Evolutionary conservation across 2,797 vertebrate species (phyloP), one percentile per base, ranked within the genome.

Genomic region (Taenioides sp.): DNA sequence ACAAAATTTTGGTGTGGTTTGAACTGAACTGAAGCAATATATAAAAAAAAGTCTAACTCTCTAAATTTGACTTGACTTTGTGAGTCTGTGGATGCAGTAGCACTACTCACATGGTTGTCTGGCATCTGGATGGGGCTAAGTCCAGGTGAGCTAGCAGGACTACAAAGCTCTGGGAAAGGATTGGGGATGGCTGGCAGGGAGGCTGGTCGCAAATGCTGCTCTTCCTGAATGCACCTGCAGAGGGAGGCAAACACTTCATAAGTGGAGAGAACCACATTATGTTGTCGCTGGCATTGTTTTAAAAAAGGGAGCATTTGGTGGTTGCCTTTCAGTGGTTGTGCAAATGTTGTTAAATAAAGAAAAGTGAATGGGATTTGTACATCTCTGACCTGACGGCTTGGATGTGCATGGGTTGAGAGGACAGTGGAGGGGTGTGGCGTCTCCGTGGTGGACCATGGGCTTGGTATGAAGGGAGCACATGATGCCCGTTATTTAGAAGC

Each of bases 141-240:
- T 27, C 94, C 87, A 1, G 97, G 95, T 67, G 97, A 96, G 78
- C 94, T 95, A 20, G 94, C 89, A 0, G 95, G 94, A 65, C 95
- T 96, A 80, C 96, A 96, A 49, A 99, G 96, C 87, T 99, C 97
- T 6, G 97, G 98, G 82, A 99, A 99, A 4, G 98, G 98, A 85
- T 98, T 98, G 58, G 96, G 97, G 81, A 99, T 98, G 78, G 97
- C 96, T 0, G 97, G 98, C 89, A 99, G 90, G n/a, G 98, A 99
- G 0, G 96, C 97, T 0, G 98, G 97, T 80, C 95, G 94, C 67
- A 96, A 94, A 71, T 94, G 94, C 17, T 96, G 96, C 81, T 97
- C 96, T 82, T 96, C 96, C 88, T 96, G 95, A 73, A 98, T 93
- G 63, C 94, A 95, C 91, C 98, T 99, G 87, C 76, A 92, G 88